Evolutionary conservation across 2,113 vertebrate species (phyloP).

Genomic region (Phyllostomus discolor): DNA sequence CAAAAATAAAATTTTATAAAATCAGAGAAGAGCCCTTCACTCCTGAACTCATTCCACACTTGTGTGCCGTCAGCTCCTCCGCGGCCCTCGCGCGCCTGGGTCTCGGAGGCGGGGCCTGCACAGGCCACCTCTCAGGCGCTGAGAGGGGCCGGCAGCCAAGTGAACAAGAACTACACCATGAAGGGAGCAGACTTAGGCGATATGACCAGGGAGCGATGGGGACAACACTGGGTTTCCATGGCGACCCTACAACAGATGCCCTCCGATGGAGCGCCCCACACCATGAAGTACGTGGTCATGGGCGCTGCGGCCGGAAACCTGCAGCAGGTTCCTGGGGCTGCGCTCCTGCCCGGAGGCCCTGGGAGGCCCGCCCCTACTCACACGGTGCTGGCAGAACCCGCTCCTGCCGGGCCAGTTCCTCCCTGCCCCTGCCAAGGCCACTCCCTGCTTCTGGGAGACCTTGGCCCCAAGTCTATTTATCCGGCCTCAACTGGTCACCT

Average conservation of each 20-base stretch:
- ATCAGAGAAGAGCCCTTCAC: background rate
- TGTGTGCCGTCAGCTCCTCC: background rate
- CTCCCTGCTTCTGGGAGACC: background rate
- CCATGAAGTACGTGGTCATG: background rate
- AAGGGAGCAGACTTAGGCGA: background rate
- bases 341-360: background rate
- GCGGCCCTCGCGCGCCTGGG: background rate
- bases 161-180: accelerated
- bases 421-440: background rate
- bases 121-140: background rate
- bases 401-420: background rate
- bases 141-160: background rate
- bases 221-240: background rate
- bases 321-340: background rate
- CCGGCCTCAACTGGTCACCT: background rate
- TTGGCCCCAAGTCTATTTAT: accelerated
- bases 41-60: background rate
- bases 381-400: background rate
- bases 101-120: background rate
- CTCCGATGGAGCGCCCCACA: background rate
- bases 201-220: background rate
- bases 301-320: too few relatives aligned
- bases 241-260: too few relatives aligned
- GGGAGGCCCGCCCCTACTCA: background rate
- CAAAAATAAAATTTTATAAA: background rate